Conservation (phyloP, 64 coral and sea anemone genomes). For the Trachythela sp. region DNA sequence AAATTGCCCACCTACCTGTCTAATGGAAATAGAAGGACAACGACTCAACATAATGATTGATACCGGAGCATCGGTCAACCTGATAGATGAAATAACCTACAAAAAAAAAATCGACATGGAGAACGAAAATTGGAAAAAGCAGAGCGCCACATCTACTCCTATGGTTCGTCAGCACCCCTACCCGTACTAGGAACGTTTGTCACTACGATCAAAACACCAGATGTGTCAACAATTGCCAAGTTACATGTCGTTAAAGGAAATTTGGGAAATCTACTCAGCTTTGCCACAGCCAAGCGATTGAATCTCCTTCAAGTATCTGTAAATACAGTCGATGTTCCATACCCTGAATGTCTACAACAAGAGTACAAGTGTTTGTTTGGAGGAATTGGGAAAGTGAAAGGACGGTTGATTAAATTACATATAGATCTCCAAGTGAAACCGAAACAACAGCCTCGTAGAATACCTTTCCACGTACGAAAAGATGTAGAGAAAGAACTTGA, state of each 20-base stretch:
- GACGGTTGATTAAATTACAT: neutral
- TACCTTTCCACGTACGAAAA: too few relatives aligned
- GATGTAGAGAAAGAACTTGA: too few relatives aligned
- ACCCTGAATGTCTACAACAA: too few relatives aligned
- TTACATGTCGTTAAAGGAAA: neutral
- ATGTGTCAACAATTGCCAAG: neutral
- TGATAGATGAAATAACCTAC: neutral
- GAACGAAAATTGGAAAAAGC: neutral
- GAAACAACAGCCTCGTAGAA: neutral
- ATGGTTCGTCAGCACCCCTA: neutral
- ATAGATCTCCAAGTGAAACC: neutral
- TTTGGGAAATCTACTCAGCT: neutral
- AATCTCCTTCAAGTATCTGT: neutral
- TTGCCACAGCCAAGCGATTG: neutral
- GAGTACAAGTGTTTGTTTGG: too few relatives aligned
- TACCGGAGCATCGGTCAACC: neutral
- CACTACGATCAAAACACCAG: neutral
- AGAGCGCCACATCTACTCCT: neutral
- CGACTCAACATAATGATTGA: neutral
- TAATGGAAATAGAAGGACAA: neutral
- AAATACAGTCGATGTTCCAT: neutral
- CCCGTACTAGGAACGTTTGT: neutral
- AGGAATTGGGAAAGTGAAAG: slow-evolving; percentile 14
- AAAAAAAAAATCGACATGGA: neutral
- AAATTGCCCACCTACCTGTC: neutral